Conservation (phyloP, 2,797 vertebrate genomes). For the Florisuga fusca region DNA sequence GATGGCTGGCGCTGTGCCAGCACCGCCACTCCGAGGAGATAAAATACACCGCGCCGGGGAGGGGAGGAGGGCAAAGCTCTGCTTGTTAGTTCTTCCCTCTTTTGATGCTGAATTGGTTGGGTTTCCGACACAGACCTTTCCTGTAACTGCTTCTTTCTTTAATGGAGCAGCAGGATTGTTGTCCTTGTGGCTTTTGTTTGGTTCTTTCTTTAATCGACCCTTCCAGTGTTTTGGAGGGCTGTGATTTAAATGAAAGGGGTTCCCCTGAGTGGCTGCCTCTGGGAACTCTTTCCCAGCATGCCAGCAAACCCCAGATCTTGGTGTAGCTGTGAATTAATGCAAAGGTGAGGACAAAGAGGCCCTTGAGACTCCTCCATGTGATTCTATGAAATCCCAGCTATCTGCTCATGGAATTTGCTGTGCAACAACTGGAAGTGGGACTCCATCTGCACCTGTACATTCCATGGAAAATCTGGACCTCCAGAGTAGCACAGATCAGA, state of each 20-base stretch:
- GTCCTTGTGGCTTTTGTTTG: not conserved
- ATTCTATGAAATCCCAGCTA: not conserved
- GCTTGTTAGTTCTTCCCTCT: constrained; percentile 34
- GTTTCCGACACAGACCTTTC: not conserved
- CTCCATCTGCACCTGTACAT: not conserved
- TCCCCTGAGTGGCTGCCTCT: not conserved
- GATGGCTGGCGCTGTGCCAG: constrained; percentile 5
- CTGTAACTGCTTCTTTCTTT: not conserved
- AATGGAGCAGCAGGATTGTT: accelerated
- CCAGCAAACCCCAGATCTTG: not conserved
- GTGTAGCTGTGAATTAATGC: not conserved
- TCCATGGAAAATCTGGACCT: accelerated
- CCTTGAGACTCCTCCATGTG: not conserved
- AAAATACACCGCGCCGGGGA: not conserved
- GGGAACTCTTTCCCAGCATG: not conserved
- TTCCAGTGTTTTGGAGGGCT: not conserved
- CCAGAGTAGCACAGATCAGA: not conserved
- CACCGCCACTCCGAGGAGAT: not conserved
- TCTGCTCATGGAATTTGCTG: not conserved
- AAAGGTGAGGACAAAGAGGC: not conserved
- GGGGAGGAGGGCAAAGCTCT: constrained; percentile 12
- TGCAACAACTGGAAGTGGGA: not conserved
- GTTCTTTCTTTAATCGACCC: not conserved
- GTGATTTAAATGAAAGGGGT: accelerated
- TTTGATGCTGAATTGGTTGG: constrained; percentile 51